Percentiles rank a stretch among this genome's conserved stretches.
Evolutionary conservation across 1,140 invertebrate genomes (phyloP).

Genomic region (Orius laevigatus): DNA sequence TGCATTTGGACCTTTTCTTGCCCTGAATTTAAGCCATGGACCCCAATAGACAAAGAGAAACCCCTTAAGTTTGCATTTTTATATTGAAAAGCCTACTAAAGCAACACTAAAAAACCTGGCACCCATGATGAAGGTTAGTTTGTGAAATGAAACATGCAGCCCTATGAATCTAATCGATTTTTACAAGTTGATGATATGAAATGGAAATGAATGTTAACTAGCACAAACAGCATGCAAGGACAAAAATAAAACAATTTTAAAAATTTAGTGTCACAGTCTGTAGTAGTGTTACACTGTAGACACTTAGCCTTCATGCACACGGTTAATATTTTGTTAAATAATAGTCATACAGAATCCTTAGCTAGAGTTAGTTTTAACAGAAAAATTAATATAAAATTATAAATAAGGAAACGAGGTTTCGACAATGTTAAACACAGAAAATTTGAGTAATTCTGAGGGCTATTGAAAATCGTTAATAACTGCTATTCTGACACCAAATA

Average conservation of each 20-base stretch:
- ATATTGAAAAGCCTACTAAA: too few species aligned
- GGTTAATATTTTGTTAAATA: not conserved
- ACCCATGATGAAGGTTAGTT: too few species aligned
- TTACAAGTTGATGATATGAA: not conserved
- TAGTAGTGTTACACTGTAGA: constrained; percentile 7
- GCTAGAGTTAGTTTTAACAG: constrained; percentile 1
- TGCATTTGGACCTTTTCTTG: too few species aligned
- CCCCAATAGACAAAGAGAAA: too few species aligned
- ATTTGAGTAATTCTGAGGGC: too few species aligned
- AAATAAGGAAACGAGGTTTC: not conserved
- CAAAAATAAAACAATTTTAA: not conserved
- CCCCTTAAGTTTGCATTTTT: too few species aligned
- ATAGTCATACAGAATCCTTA: constrained; percentile 9
- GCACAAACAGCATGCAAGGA: not conserved
- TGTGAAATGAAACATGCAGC: too few species aligned
- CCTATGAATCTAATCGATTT: too few species aligned
- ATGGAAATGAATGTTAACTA: not conserved
- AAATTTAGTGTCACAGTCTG: not conserved
- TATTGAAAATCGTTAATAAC: too few species aligned
- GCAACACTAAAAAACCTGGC: too few species aligned
- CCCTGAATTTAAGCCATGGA: too few species aligned
- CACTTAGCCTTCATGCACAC: constrained; percentile 10
- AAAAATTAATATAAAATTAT: not conserved
- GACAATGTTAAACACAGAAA: constrained; percentile 1
- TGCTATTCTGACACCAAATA: too few species aligned